Percentiles rank a stretch among this genome's conserved stretches.
phyloP scores from a whole-genome alignment of 1,140 invertebrate species.

The Mactra quadrangularis region DNA sequence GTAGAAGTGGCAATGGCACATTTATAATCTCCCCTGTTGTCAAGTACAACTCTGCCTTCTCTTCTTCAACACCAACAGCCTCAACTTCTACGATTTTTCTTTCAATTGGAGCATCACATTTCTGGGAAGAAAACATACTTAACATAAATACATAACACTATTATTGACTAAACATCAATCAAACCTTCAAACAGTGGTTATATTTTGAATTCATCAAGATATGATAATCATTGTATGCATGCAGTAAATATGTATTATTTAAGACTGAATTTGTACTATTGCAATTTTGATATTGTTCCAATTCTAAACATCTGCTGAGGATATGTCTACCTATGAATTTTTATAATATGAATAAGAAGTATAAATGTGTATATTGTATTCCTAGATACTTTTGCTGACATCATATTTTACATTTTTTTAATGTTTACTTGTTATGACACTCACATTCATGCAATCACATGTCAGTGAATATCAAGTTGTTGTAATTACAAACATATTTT shows the following conservation, averaged over 20 bases:
- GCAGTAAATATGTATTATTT: slow-evolving; percentile 11
- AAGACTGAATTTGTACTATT: slow-evolving; percentile 19
- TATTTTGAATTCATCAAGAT: slow-evolving; percentile 22
- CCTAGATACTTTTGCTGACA: slow-evolving; percentile 22
- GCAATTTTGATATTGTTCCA: not conserved
- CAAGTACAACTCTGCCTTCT: slow-evolving; percentile 2
- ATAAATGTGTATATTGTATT: slow-evolving; percentile 24
- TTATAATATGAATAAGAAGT: slow-evolving; percentile 24
- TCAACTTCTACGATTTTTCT: slow-evolving; percentile 1
- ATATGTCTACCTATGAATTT: slow-evolving; percentile 5
- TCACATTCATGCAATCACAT: too few species aligned
- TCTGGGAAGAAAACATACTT: slow-evolving; percentile 23
- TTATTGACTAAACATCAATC: slow-evolving; percentile 15
- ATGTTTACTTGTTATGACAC: slow-evolving; percentile 10
- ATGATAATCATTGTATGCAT: slow-evolving; percentile 16
- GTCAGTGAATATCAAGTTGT: slow-evolving; percentile 22
- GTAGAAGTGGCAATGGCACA: slow-evolving; percentile 5
- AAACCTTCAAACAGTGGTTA: slow-evolving; percentile 18
- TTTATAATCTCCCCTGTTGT: not conserved
- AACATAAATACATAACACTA: slow-evolving; percentile 21
- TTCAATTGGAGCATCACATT: slow-evolving; percentile 22
- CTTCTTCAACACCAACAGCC: too few species aligned
- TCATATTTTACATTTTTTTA: slow-evolving; percentile 25
- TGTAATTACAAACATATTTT: slow-evolving; percentile 24
- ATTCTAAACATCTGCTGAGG: slow-evolving; percentile 17